These are phyloP conservation scores for Conchocele bisecta DNA, from an alignment of 2,888 invertebrate genomes.

Conservation along the genomic window DNA sequence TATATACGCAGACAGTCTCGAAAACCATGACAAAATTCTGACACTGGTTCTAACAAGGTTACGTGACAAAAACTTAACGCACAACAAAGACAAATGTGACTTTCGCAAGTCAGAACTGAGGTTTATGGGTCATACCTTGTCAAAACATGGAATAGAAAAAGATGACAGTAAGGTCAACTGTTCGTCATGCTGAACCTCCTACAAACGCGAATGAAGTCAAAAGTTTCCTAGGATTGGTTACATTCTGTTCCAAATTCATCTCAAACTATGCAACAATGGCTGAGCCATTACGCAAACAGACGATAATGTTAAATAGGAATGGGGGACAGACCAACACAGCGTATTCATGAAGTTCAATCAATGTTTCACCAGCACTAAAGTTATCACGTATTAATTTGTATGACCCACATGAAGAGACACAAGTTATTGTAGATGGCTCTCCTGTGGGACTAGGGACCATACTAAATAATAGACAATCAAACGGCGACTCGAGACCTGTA, in stretches of 20 bases:
- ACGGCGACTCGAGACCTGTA: constrained; percentile 7
- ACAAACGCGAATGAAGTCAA: constrained; percentile 4
- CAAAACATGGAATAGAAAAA: neutral
- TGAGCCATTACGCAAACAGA: constrained; percentile 14
- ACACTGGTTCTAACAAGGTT: neutral
- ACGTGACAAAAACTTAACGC: constrained; percentile 13
- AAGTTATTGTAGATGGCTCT: constrained; percentile 10
- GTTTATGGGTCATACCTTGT: constrained; percentile 9
- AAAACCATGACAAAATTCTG: constrained; percentile 7
- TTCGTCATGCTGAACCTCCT: no score
- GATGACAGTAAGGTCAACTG: constrained; percentile 7
- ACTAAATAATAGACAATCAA: constrained; percentile 4
- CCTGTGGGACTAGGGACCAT: constrained; percentile 5
- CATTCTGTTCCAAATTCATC: constrained; percentile 7
- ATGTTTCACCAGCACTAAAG: no score
- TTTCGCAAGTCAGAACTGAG: constrained; percentile 4
- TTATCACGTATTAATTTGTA: no score
- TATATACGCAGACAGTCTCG: constrained; percentile 1
- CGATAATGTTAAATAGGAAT: no score
- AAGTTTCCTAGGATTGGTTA: constrained; percentile 9
- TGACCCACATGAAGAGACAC: constrained; percentile 8
- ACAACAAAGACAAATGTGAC: constrained; percentile 11
- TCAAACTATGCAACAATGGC: constrained; percentile 14
- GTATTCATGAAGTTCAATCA: no score
- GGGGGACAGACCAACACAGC: no score